Conservation (phyloP, 1,140 invertebrate species). For the Mactra quadrangularis region DNA sequence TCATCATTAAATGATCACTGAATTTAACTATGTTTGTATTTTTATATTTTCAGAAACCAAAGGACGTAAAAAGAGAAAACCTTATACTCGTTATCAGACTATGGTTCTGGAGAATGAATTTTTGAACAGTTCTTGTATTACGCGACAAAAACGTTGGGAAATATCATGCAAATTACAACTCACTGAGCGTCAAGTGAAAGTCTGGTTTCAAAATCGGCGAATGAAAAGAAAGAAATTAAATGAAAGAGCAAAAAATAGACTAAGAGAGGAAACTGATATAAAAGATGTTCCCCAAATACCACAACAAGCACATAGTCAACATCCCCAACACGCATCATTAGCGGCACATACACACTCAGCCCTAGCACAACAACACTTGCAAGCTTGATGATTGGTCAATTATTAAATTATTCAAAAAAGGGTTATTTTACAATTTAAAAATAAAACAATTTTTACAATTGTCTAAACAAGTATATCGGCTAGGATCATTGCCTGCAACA, state of each 20-base stretch:
- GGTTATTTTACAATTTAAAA: no score
- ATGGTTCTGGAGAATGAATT: conserved; percentile 88
- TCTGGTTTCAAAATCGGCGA: conserved; percentile 94
- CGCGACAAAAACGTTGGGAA: conserved; percentile 91
- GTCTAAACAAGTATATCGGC: not conserved
- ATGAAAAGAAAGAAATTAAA: conserved; percentile 98
- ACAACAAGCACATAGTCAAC: conserved; percentile 64
- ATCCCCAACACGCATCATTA: conserved; percentile 61
- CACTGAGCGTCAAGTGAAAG: conserved; percentile 93
- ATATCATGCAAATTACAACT: conserved; percentile 95
- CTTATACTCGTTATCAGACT: conserved; percentile 95
- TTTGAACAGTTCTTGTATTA: conserved; percentile 88
- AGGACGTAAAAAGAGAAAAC: conserved; percentile 89
- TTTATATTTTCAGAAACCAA: conserved; percentile 79
- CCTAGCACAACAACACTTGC: conserved; percentile 55
- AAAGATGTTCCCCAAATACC: conserved; percentile 64
- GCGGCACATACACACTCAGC: conserved; percentile 45
- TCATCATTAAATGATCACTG: no score
- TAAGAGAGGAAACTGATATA: conserved; percentile 69
- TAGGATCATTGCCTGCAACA: not conserved
- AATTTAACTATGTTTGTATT: no score
- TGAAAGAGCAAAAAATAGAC: conserved; percentile 75
- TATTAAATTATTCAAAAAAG: conserved; percentile 7
- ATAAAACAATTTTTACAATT: conserved; percentile 34
- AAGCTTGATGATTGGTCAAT: conserved; percentile 40